A percentile compares a stretch with the other conserved stretches of the same genome.
These are phyloP conservation scores for Pocillopora meandrina DNA, from an alignment of 92 coral and sea anemone species.

Conservation along the genomic window DNA sequence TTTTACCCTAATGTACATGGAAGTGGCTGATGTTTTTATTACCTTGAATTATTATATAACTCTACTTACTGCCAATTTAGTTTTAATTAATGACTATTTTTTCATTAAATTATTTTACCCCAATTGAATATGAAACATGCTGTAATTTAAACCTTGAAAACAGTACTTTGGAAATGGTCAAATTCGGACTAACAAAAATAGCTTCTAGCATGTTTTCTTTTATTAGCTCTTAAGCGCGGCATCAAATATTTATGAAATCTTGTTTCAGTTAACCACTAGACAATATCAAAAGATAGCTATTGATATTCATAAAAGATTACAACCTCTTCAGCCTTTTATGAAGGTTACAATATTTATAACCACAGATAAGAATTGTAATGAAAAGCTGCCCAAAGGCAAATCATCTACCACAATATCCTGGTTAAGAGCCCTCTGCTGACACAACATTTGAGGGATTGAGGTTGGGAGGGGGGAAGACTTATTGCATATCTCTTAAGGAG, in stretches of 20 bases:
- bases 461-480: too few species aligned
- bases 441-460: too few species aligned
- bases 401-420: too few species aligned
- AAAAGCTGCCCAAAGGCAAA: too few species aligned
- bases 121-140: neutral
- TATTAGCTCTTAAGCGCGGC: neutral
- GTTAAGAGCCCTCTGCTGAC: too few species aligned
- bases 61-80: neutral
- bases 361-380: too few species aligned
- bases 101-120: neutral
- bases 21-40: neutral
- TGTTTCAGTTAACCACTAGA: neutral
- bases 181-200: constrained; percentile 1
- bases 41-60: neutral
- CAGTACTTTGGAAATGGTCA: neutral
- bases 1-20: neutral
- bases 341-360: too few species aligned
- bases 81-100: neutral
- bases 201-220: neutral
- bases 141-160: neutral
- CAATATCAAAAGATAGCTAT: neutral
- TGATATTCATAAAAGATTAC: neutral
- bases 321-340: neutral
- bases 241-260: constrained; percentile 2
- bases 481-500: too few species aligned